phyloP scores from a whole-genome alignment of 2,888 invertebrate species.

The Hipparchia sbordonii region DNA sequence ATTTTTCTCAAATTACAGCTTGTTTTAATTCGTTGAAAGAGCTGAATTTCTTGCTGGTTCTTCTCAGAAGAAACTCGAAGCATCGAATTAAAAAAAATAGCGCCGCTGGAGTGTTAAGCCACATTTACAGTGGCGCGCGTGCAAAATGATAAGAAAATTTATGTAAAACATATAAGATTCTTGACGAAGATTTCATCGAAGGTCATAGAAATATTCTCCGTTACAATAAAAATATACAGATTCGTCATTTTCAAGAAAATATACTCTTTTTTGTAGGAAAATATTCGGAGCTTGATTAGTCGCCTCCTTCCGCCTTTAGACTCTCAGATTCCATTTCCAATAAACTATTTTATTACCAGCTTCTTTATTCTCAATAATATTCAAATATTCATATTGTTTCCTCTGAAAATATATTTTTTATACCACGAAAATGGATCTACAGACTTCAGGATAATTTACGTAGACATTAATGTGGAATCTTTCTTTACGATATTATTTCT shows the following conservation, averaged over 20 bases:
- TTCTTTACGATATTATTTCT: constrained; percentile 11
- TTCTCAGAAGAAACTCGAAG: too few relatives aligned
- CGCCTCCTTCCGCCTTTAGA: constrained; percentile 34
- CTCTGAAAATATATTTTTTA: constrained; percentile 18
- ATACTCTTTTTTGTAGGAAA: constrained; percentile 20
- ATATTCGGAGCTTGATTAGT: constrained; percentile 32
- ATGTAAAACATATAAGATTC: too few relatives aligned
- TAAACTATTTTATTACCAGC: constrained; percentile 40
- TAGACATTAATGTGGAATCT: not conserved
- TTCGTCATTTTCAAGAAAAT: constrained; percentile 7
- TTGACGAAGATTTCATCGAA: too few relatives aligned
- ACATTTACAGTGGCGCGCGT: too few relatives aligned
- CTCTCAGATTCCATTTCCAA: constrained; percentile 37
- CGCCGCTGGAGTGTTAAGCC: too few relatives aligned
- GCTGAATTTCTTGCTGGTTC: too few relatives aligned
- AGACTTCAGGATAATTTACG: constrained; percentile 8
- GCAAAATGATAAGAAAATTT: too few relatives aligned
- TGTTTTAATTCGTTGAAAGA: too few relatives aligned
- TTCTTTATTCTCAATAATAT: constrained; percentile 31
- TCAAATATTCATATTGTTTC: constrained; percentile 35
- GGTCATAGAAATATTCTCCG: not conserved
- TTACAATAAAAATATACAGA: constrained; percentile 3
- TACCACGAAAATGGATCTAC: not conserved
- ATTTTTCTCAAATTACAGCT: too few relatives aligned
- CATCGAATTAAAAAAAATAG: too few relatives aligned